A percentile compares a stretch with the other conserved stretches of the same genome.
Evolutionary conservation across 53 echinoderm and acorn worm genomes (phyloP).

Genomic region (Antedon mediterranea): DNA sequence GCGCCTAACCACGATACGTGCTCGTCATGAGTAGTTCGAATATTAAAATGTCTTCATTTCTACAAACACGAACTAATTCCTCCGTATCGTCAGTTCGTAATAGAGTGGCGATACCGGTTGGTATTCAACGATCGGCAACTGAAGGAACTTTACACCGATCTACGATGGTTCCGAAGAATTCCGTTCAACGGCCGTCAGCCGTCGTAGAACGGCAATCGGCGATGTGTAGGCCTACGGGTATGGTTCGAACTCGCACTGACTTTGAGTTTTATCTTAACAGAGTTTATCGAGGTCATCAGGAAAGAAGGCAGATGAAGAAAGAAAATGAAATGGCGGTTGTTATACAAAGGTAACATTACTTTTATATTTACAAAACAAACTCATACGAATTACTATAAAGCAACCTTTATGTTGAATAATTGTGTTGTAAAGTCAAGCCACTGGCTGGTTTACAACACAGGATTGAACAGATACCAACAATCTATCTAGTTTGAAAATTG

Average conservation of each 20-base stretch:
- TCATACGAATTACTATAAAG: too few species aligned
- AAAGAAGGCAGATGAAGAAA: constrained; percentile 27
- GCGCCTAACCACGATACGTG: neutral
- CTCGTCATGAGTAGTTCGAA: neutral
- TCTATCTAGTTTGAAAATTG: too few species aligned
- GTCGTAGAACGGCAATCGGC: neutral
- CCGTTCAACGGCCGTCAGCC: neutral
- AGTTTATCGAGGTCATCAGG: constrained; percentile 60
- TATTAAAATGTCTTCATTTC: neutral
- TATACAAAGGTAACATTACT: constrained; percentile 63
- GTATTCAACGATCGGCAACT: neutral
- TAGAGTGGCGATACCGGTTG: neutral
- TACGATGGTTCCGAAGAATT: neutral
- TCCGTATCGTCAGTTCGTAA: neutral
- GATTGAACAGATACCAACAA: too few species aligned
- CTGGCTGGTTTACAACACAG: too few species aligned
- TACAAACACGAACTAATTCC: neutral
- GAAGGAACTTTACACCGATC: neutral
- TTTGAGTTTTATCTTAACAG: constrained; percentile 81
- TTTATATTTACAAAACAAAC: too few species aligned
- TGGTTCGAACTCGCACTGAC: constrained; percentile 40
- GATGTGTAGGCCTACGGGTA: neutral
- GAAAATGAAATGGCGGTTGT: constrained; percentile 78
- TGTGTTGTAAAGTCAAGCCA: too few species aligned
- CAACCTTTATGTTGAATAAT: too few species aligned